Evolutionary conservation across 1,140 invertebrate species (phyloP).

Genomic region (Cotesia glomerata): DNA sequence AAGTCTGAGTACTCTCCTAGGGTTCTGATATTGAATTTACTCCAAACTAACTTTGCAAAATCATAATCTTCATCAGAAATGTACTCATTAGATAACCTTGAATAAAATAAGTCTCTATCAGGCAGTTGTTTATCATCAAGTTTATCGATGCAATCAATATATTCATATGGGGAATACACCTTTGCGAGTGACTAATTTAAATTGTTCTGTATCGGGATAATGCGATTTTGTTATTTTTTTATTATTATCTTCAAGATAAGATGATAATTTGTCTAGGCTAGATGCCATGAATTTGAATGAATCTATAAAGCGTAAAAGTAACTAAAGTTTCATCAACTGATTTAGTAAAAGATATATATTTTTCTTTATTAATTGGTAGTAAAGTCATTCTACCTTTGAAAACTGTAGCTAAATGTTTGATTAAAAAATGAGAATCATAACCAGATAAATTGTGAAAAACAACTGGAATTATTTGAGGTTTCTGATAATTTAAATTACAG

Average conservation of each 20-base stretch:
- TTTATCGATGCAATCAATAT: slow-evolving; percentile 39
- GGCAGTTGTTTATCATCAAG: slow-evolving; percentile 32
- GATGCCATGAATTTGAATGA: slow-evolving; percentile 36
- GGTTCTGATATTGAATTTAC: slow-evolving; percentile 48
- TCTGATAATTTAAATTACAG: slow-evolving; percentile 49
- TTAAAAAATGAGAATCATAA: slow-evolving; percentile 53
- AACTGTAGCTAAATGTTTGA: slow-evolving; percentile 34
- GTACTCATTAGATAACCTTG: slow-evolving; percentile 39
- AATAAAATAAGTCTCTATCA: slow-evolving; percentile 43
- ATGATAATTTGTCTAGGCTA: slow-evolving; percentile 35
- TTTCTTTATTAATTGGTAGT: slow-evolving; percentile 35
- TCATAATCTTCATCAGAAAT: slow-evolving; percentile 49
- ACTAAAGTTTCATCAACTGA: slow-evolving; percentile 22
- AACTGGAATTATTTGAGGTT: slow-evolving; percentile 44
- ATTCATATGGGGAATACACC: slow-evolving; percentile 46
- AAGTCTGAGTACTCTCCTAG: slow-evolving; percentile 57
- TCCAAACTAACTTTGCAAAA: slow-evolving; percentile 52
- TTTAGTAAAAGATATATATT: slow-evolving; percentile 39
- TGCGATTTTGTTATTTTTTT: slow-evolving; percentile 25
- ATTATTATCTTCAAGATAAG: slow-evolving; percentile 17
- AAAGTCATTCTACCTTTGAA: slow-evolving; percentile 33
- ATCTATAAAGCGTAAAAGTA: slow-evolving; percentile 37
- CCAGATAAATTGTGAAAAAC: slow-evolving; percentile 55
- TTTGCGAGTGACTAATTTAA: slow-evolving; percentile 35
- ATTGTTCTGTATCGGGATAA: slow-evolving; percentile 29